Percentiles rank a stretch among this genome's conserved stretches.
phyloP scores from a whole-genome alignment of 2,888 invertebrate genomes.

The Fragum sueziense region DNA sequence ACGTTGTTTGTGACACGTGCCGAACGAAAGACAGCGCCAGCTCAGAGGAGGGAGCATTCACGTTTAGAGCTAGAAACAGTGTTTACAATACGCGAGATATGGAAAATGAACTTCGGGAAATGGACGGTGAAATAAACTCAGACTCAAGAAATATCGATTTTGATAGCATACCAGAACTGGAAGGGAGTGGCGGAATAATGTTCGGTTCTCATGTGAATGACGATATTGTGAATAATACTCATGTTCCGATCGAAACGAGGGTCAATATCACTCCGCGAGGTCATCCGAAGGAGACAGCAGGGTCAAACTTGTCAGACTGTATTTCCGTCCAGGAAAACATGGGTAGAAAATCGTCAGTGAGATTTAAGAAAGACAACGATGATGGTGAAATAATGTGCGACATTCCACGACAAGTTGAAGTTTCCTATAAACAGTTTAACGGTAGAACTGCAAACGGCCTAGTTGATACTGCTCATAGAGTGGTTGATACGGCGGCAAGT shows the following conservation, averaged over 20 bases:
- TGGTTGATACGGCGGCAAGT: neutral
- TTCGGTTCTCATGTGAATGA: neutral
- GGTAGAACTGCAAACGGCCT: slow-evolving; percentile 4
- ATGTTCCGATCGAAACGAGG: neutral
- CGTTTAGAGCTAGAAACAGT: neutral
- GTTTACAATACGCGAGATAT: neutral
- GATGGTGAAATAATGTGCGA: neutral
- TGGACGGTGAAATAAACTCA: neutral
- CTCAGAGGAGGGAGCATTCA: neutral
- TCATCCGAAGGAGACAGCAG: too few species aligned
- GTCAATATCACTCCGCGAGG: too few species aligned
- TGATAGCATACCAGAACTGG: neutral
- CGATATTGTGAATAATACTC: neutral
- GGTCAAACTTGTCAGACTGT: neutral
- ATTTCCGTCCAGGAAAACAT: neutral
- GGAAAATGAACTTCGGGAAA: neutral
- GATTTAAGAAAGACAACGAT: neutral
- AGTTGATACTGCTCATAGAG: neutral
- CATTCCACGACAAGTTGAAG: slow-evolving; percentile 7
- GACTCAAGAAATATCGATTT: neutral
- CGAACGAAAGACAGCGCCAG: slow-evolving; percentile 2
- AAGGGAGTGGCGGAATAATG: neutral
- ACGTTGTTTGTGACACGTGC: neutral
- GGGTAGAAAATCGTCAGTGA: neutral
- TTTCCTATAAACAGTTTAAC: slow-evolving; percentile 7